Evolutionary conservation across 92 coral and sea anemone species (phyloP).

Genomic region (Paramuricea clavata): DNA sequence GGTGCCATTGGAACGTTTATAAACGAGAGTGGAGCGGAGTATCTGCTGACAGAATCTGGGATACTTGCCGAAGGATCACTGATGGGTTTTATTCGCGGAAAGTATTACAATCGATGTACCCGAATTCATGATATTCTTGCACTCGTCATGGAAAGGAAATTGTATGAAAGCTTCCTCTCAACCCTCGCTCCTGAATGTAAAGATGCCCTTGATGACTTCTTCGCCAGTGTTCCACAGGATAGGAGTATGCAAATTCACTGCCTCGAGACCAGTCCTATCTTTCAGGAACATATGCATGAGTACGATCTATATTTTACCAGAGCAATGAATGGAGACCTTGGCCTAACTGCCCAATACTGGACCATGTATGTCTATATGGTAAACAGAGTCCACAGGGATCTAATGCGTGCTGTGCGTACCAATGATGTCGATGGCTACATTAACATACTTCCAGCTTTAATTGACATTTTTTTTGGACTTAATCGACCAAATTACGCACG

Average conservation of each 20-base stretch:
- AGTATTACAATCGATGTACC: not conserved
- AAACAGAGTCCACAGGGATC: not conserved
- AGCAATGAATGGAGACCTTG: not conserved
- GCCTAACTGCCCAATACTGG: not conserved
- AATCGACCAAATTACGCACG: constrained; percentile 24
- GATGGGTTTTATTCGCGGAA: not conserved
- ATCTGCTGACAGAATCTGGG: not conserved
- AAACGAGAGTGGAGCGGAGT: constrained; percentile 5
- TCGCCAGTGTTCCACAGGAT: not conserved
- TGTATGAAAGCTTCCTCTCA: not conserved
- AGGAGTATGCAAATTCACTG: not conserved
- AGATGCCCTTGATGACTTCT: not conserved
- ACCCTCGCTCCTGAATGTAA: not conserved
- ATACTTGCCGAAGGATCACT: not conserved
- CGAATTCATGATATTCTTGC: not conserved
- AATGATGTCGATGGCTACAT: constrained; percentile 20
- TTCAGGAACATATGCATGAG: too few relatives aligned
- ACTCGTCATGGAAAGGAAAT: not conserved
- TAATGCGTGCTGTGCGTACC: not conserved
- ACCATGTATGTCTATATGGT: not conserved
- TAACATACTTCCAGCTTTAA: constrained; percentile 7
- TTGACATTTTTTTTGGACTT: not conserved
- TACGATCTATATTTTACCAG: not conserved
- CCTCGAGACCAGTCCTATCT: not conserved
- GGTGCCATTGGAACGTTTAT: constrained; percentile 2